A percentile compares a stretch with the other conserved stretches of the same genome.
These are phyloP conservation scores for Lomographa bimaculata DNA, from an alignment of 2,888 invertebrate genomes.

Conservation along the genomic window DNA sequence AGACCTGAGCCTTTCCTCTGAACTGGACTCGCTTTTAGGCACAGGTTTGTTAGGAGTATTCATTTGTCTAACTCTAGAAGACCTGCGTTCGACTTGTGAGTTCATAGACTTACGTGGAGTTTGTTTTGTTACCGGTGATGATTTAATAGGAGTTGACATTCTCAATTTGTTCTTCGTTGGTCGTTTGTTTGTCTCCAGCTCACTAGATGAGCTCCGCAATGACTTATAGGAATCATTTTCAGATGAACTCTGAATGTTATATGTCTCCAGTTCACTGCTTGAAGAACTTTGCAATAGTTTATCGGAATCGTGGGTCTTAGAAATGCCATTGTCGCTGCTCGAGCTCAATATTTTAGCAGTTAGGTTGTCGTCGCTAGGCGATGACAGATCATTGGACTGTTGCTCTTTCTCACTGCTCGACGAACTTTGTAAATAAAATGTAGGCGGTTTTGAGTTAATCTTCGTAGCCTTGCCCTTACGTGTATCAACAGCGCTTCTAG, in stretches of 20 bases:
- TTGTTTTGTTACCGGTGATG: conserved; percentile 20
- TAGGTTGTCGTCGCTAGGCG: neutral
- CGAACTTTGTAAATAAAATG: conserved; percentile 3
- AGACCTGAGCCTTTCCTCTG: conserved; percentile 64
- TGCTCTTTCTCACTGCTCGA: conserved; percentile 12
- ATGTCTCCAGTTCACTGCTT: conserved; percentile 37
- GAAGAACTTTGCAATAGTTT: conserved; percentile 36
- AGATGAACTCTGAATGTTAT: conserved; percentile 7
- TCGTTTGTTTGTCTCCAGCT: no score
- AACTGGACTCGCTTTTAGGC: conserved; percentile 66
- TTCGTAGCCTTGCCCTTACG: conserved; percentile 35
- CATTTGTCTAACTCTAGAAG: no score
- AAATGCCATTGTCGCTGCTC: conserved; percentile 3
- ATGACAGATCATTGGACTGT: no score
- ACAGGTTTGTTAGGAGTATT: conserved; percentile 26
- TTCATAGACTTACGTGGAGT: conserved; percentile 18
- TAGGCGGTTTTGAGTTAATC: conserved; percentile 18
- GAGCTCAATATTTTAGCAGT: conserved; percentile 1
- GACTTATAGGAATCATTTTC: no score
- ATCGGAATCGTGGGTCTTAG: neutral
- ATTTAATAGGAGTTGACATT: conserved; percentile 27
- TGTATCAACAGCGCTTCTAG: conserved; percentile 16
- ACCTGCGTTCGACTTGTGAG: no score
- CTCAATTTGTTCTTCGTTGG: conserved; percentile 22
- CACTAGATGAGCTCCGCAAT: no score